Conservation (phyloP, 2,888 invertebrate species). For the Parthenolecanium corni region DNA sequence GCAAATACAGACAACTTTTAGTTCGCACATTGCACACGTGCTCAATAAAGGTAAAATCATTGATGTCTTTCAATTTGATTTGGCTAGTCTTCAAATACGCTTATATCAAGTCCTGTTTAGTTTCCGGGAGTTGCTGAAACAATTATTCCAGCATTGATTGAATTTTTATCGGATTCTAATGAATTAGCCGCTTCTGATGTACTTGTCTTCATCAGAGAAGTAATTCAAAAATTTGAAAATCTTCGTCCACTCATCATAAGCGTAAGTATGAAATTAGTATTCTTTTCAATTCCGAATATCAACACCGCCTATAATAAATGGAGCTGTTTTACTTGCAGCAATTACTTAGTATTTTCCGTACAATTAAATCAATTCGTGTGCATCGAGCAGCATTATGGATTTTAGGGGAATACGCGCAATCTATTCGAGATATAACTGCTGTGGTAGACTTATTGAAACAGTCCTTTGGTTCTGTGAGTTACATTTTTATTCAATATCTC, state of each 20-base stretch:
- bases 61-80: background rate
- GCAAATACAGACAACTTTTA: slow-evolving; percentile 86
- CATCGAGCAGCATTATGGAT: slow-evolving; percentile 95
- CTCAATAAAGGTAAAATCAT: slow-evolving; percentile 57
- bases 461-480: slow-evolving; percentile 55
- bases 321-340: slow-evolving; percentile 34
- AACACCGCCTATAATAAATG: too few species aligned
- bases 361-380: slow-evolving; percentile 81
- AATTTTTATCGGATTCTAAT: slow-evolving; percentile 80
- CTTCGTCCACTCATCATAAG: slow-evolving; percentile 72
- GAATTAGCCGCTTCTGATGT: slow-evolving; percentile 89
- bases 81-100: background rate
- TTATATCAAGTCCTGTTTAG: slow-evolving; percentile 34
- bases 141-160: slow-evolving; percentile 88
- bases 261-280: slow-evolving; percentile 40
- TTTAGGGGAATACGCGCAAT: slow-evolving; percentile 86
- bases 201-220: slow-evolving; percentile 85
- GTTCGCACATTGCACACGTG: slow-evolving; percentile 90
- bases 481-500: too few species aligned
- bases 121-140: slow-evolving; percentile 90
- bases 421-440: slow-evolving; percentile 60
- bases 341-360: slow-evolving; percentile 68
- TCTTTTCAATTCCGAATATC: background rate
- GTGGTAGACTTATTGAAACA: slow-evolving; percentile 66
- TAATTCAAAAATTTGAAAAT: slow-evolving; percentile 82